Conservation (phyloP, 2,888 invertebrate species). For the Entomobrya multifasciata region DNA sequence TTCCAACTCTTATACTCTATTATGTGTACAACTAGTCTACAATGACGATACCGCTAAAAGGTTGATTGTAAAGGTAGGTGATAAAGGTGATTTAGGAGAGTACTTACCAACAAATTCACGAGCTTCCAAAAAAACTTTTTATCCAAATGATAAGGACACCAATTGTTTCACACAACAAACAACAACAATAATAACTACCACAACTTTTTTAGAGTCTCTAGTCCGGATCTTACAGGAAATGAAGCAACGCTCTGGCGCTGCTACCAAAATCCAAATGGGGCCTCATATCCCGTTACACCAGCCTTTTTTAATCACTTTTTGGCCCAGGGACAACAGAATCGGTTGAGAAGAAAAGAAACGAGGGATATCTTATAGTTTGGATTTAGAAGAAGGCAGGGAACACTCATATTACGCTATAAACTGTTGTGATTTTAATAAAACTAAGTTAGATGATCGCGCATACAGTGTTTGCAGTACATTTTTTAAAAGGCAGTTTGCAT, state of each 20-base stretch:
- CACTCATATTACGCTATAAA: not conserved
- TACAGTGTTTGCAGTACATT: too few species aligned
- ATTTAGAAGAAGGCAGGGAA: not conserved
- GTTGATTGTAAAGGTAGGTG: not conserved
- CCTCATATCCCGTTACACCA: constrained; percentile 78
- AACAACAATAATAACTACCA: constrained; percentile 38
- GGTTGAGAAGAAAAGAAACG: not conserved
- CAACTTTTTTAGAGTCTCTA: constrained; percentile 52
- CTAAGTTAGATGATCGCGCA: too few species aligned
- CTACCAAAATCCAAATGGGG: constrained; percentile 80
- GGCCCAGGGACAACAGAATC: constrained; percentile 78
- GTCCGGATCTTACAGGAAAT: constrained; percentile 68
- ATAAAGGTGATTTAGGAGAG: too few species aligned
- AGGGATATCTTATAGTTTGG: too few species aligned
- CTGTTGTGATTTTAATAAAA: too few species aligned
- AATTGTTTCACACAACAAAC: constrained; percentile 46
- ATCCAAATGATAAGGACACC: constrained; percentile 58
- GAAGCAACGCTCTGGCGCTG: constrained; percentile 79
- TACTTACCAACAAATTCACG: constrained; percentile 77
- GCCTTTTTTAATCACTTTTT: constrained; percentile 80
- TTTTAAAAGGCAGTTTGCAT: too few species aligned
- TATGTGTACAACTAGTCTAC: not conserved
- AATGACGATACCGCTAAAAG: too few species aligned
- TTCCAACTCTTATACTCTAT: not conserved
- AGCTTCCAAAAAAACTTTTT: constrained; percentile 67